A percentile compares a stretch with the other conserved stretches of the same genome.
phyloP scores from a whole-genome alignment of 2,888 invertebrate genomes.

The Cheilosia scutellata region DNA sequence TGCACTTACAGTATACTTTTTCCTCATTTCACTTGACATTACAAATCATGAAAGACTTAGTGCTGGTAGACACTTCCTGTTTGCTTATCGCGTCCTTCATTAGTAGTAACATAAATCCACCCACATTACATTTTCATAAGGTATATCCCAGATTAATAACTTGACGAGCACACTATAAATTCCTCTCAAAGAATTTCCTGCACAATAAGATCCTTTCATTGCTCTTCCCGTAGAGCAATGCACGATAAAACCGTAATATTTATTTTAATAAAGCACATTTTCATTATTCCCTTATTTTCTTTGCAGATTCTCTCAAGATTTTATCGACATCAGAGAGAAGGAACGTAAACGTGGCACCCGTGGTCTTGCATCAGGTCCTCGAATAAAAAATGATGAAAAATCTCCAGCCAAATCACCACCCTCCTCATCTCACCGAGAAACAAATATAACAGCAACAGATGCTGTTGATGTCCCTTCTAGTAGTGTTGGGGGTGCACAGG shows the following conservation, averaged over 20 bases:
- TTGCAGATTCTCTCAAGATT: slow-evolving; percentile 94
- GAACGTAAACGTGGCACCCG: slow-evolving; percentile 93
- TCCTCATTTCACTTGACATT: not conserved
- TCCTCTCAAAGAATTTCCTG: slow-evolving; percentile 54
- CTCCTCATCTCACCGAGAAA: slow-evolving; percentile 44
- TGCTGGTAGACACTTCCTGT: not conserved
- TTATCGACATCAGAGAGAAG: slow-evolving; percentile 96
- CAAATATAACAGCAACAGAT: slow-evolving; percentile 76
- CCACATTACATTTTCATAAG: slow-evolving; percentile 28
- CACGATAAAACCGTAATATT: slow-evolving; percentile 59
- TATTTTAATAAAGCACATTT: slow-evolving; percentile 69
- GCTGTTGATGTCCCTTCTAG: slow-evolving; percentile 62
- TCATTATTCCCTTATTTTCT: slow-evolving; percentile 66
- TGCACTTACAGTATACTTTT: not conserved
- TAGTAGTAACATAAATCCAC: not conserved
- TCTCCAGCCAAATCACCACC: slow-evolving; percentile 60
- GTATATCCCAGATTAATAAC: slow-evolving; percentile 45
- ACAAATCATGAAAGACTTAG: not conserved
- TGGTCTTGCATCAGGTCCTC: slow-evolving; percentile 85
- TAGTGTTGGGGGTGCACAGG: slow-evolving; percentile 44
- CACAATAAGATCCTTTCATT: slow-evolving; percentile 32
- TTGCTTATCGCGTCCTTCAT: not conserved
- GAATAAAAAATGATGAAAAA: slow-evolving; percentile 76
- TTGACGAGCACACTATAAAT: slow-evolving; percentile 57
- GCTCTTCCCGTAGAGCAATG: slow-evolving; percentile 14